phyloP scores from a whole-genome alignment of 2,113 vertebrate genomes.

The Nanorana parkeri region DNA sequence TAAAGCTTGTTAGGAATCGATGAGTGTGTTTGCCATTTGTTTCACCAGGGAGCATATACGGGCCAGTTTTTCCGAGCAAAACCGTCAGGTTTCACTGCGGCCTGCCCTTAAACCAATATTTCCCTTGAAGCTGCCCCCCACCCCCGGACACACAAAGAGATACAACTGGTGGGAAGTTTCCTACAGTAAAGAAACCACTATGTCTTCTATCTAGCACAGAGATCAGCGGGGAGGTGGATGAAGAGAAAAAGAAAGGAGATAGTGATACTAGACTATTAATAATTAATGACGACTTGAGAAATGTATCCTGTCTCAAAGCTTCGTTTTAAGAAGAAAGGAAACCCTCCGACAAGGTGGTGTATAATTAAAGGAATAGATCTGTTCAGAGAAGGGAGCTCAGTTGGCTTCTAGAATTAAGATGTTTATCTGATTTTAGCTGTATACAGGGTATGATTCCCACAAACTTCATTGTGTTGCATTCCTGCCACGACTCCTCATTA shows the following conservation, averaged over 20 bases:
- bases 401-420: not conserved
- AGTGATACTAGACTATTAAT: conserved; percentile 25
- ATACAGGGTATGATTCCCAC: not conserved
- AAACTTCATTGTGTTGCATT: not conserved
- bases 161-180: not conserved
- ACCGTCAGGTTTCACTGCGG: too few relatives aligned
- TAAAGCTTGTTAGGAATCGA: too few relatives aligned
- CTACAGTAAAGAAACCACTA: not conserved
- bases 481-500: too few relatives aligned
- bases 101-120: too few relatives aligned
- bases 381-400: not conserved
- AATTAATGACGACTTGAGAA: conserved; percentile 11
- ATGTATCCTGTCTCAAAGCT: conserved; percentile 2
- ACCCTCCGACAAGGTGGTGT: not conserved
- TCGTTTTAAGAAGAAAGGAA: not conserved
- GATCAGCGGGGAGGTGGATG: not conserved
- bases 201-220: not conserved
- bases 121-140: too few relatives aligned
- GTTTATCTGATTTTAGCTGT: not conserved
- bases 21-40: too few relatives aligned
- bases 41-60: too few relatives aligned
- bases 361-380: conserved; percentile 5
- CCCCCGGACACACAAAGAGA: not conserved
- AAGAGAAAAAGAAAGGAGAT: conserved; percentile 2
- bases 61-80: too few relatives aligned